Base-by-base conservation (phyloP, 2,888 invertebrate genomes). In the Liposcelis brunnea region DNA sequence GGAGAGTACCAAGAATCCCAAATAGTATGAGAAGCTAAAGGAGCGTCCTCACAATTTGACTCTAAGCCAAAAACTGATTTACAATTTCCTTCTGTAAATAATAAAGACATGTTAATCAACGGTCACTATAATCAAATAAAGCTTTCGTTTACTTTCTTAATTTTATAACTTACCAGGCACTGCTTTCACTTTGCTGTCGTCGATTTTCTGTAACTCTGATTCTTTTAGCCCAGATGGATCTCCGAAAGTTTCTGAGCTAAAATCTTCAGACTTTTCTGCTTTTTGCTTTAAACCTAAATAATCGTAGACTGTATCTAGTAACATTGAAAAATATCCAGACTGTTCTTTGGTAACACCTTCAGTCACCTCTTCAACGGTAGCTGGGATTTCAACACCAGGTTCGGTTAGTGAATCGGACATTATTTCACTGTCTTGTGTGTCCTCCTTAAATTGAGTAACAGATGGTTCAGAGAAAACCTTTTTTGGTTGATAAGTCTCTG, bases 41-140 rank as follows among this genome's bases (percentile, higher is more conserved):
- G 16, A 26, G 32, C 31, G 19, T 44, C 40, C n/a, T 46, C 49
- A 7, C n/a, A 44, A 14, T 35, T 40, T 31, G 14, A 16, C 45
- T 37, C 48, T 5, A 19, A 15, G 37, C 14, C 19, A 14, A 16
- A 37, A 12, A 36, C 10, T 15, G 43, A 33, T n/a, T 42, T 44
- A 18, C 40, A 18, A 21, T 43, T 14, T 33, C 32, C 34, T 18
- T 45, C 42, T 14, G 32, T 31, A 47, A 26, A 11, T 12, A 19
- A 16, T 31, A 31, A 47, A 19, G 37, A 14, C 3, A 14, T n/a
- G 19, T 40, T 19, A 5, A 40, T 6, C 40, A 18, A 5, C 8
- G 10, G 10, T n/a, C n/a, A 11, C n/a, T 10, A 14, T 36, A 7
- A 10, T 7, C 37, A 36, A 14, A 36, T 36, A 10, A 8, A 36